A percentile compares a stretch with the other conserved stretches of the same genome.
These are phyloP conservation scores for Arvicanthis niloticus DNA, from an alignment of 2,113 vertebrate species.

Conservation along the genomic window DNA sequence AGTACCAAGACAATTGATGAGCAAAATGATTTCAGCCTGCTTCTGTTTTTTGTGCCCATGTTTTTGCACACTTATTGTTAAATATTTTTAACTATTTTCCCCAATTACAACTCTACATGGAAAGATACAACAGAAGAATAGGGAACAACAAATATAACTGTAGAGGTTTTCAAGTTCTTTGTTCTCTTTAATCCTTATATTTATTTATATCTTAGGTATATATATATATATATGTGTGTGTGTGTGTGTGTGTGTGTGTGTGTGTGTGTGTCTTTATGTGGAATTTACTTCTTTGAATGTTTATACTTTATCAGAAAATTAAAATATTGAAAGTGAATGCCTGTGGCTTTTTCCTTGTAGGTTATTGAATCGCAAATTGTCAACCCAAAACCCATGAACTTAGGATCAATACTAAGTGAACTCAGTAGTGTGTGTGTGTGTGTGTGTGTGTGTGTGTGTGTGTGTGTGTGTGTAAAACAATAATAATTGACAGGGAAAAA, in stretches of 20 bases:
- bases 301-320: neutral
- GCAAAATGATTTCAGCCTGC: neutral
- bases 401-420: neutral
- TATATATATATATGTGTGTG: too few relatives aligned
- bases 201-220: neutral
- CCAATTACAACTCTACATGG: neutral
- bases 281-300: neutral
- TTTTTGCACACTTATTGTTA: neutral
- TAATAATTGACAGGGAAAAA: neutral
- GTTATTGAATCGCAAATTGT: neutral
- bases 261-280: neutral
- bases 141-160: neutral
- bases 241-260: too few relatives aligned
- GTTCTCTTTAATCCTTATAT: neutral
- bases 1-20: neutral
- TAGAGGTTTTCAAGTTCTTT: neutral
- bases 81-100: neutral
- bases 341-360: neutral
- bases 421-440: neutral
- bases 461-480: neutral
- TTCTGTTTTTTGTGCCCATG: neutral
- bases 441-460: neutral
- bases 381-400: neutral
- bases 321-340: neutral
- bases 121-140: neutral